phyloP scores from a whole-genome alignment of 1,140 invertebrate species.

The Drosophila athabasca region DNA sequence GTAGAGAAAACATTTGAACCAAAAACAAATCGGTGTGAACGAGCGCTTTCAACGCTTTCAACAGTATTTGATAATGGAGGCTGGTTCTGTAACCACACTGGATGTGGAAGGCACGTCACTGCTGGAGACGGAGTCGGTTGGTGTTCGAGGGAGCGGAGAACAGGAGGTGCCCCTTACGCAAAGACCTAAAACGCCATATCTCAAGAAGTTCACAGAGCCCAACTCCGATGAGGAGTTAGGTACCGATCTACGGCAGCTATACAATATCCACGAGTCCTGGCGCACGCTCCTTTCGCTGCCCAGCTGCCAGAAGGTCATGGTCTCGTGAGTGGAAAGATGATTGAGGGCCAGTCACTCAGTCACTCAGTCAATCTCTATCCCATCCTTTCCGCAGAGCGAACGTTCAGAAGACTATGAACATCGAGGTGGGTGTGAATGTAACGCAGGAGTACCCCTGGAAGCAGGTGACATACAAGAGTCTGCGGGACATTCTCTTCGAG shows the following conservation, averaged over 20 bases:
- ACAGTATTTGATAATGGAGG: not conserved
- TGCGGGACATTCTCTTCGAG: slow-evolving; percentile 86
- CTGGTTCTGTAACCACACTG: not conserved
- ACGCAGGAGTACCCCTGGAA: slow-evolving; percentile 90
- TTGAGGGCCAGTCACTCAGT: not conserved
- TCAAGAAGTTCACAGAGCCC: slow-evolving; percentile 60
- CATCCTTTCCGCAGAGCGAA: slow-evolving; percentile 21
- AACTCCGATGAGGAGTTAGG: slow-evolving; percentile 61
- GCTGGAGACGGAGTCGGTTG: not conserved
- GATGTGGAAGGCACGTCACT: not conserved
- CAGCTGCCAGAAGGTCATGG: slow-evolving; percentile 70
- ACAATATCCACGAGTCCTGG: slow-evolving; percentile 71
- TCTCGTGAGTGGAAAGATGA: slow-evolving; percentile 54
- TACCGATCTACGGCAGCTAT: slow-evolving; percentile 38
- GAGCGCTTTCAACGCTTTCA: not conserved
- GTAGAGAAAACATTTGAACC: slow-evolving; percentile 1
- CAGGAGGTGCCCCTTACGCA: not conserved
- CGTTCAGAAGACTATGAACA: slow-evolving; percentile 84
- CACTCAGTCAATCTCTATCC: too few relatives aligned
- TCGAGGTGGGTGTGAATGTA: slow-evolving; percentile 85
- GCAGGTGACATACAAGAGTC: slow-evolving; percentile 86
- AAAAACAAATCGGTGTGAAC: slow-evolving; percentile 7
- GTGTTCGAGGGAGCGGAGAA: not conserved
- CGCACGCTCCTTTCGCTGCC: slow-evolving; percentile 54
- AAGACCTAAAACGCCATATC: slow-evolving; percentile 38